Base-by-base conservation (phyloP, 2,113 vertebrate species). In the Anser brachyrhynchus region DNA sequence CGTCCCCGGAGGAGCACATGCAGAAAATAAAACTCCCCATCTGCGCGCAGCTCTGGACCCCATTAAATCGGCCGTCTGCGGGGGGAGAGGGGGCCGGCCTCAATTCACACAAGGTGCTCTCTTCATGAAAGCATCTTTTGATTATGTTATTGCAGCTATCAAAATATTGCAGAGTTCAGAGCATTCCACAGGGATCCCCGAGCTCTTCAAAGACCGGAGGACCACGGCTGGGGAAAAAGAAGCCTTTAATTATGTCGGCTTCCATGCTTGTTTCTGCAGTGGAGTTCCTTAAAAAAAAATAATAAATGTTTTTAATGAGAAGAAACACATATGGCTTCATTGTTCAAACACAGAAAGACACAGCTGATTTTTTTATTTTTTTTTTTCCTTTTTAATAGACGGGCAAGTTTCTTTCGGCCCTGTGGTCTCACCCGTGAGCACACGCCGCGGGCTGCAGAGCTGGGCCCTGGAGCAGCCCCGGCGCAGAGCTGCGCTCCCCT, bases 111-210 rank as follows among this genome's bases (percentile, higher is more conserved):
- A 21, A 90, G 96, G 94, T 90, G 94, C 95, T 95, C 90, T 37
- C 72, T 35, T 94, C 94, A 87, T 67, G 95, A 96, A 96, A 95
- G 73, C 78, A 5, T 85, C 97, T 95, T 95, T 86, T 96, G 94
- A 92, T 96, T 80, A 21, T 94, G 96, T 90, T 90, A 94, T 78
- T 90, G 87, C 96, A 90, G 95, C 95, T 97, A 93, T 97, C 96
- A 97, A 96, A 97, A 97, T 77, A 97, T 90, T 69, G 94, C 95
- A 33, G 88, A 71, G 94, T 82, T 95, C 84, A 13, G 70, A 96
- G 95, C 90, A 1, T 51, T 93, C 94, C 94, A 67, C 75, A 71
- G 89, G 91, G 94, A 96, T 82, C 10, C 43, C 94, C 10, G 13
- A 90, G 92, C 88, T 94, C 94, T 96, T 96, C 86, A 94, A 97